Evolutionary conservation across 2,888 invertebrate genomes (phyloP).

Genomic region (Abscondita cerata): DNA sequence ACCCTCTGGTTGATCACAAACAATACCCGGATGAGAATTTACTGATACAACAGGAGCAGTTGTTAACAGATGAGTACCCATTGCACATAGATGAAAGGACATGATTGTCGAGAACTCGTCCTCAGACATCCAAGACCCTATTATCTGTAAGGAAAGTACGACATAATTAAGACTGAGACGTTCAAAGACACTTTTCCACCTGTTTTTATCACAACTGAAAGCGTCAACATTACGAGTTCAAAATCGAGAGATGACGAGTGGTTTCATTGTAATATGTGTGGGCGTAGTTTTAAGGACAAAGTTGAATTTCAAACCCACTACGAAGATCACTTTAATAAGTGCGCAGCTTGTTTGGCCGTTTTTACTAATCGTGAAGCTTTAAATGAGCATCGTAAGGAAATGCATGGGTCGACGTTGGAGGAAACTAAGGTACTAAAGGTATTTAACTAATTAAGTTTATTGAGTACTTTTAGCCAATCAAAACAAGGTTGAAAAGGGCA

Average conservation of each 20-base stretch:
- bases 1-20: conserved; percentile 47
- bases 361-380: conserved; percentile 60
- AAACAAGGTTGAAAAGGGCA: conserved; percentile 41
- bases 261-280: conserved; percentile 57
- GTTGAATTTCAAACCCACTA: conserved; percentile 55
- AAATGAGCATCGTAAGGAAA: conserved; percentile 51
- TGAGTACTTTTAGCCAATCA: conserved; percentile 34
- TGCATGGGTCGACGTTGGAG: conserved; percentile 42
- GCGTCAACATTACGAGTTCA: neutral
- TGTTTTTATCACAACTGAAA: neutral
- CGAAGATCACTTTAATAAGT: conserved; percentile 57
- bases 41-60: conserved; percentile 49
- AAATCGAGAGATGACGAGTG: conserved; percentile 26
- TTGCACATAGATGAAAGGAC: conserved; percentile 23
- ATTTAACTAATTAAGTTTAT: neutral
- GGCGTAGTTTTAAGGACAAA: conserved; percentile 53
- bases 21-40: conserved; percentile 49
- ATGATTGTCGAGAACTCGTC: conserved; percentile 5
- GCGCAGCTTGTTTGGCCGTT: conserved; percentile 56
- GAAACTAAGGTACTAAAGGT: conserved; percentile 31
- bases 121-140: neutral
- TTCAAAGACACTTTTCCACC: neutral
- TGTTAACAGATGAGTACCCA: conserved; percentile 47
- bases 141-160: neutral
- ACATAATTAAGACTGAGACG: neutral